Base-by-base conservation (phyloP, 2,113 vertebrate genomes). In the Xiphophorus couchianus region DNA sequence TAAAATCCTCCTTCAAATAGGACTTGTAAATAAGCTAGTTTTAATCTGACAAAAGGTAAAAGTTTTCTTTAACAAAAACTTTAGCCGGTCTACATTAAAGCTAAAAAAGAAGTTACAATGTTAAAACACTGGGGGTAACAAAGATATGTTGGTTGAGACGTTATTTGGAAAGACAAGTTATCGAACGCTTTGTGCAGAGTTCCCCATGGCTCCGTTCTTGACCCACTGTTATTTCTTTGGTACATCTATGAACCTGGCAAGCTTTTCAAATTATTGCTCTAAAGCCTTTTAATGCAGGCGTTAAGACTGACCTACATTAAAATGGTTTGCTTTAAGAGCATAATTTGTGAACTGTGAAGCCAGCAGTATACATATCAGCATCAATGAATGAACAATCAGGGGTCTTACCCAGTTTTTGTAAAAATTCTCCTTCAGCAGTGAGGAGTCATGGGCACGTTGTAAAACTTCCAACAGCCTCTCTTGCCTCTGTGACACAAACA, bases 371-470 rank as follows among this genome's bases (percentile, higher is more conserved):
- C 61, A 62, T 4, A 30, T 28, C 27, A 62, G 27, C 61, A 30
- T 62, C 61, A 28, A 17, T 62, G 6, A 62, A 28, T 30, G 15
- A 62, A 7, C 22, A 19, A 33, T 63, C 4, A 42, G 58, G 64
- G 64, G 9, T 74, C 96, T 96, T 93, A 99, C 98, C 98, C 97
- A 98, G 72, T 93, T 96, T 85, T 94, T 96, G 76, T 97, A 98
- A 67, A 95, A 95, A 62, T 77, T 65, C 90, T 97, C 96, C 39
- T 94, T 88, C 60, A 99, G 92, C 90, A 95, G 85, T 4, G 31
- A 90, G 11, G 91, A 90, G 13, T 96, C 93, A 2, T 96, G 95
- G 10, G 96, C 96, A 39, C 93, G 95, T 83, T 74, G 91, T 78
- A 97, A 93, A 19, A 94, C 94, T 66, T 61, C 77, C 83, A 96